Base-by-base conservation (phyloP, 2,797 vertebrate genomes). In the Phylloscopus collybita region DNA sequence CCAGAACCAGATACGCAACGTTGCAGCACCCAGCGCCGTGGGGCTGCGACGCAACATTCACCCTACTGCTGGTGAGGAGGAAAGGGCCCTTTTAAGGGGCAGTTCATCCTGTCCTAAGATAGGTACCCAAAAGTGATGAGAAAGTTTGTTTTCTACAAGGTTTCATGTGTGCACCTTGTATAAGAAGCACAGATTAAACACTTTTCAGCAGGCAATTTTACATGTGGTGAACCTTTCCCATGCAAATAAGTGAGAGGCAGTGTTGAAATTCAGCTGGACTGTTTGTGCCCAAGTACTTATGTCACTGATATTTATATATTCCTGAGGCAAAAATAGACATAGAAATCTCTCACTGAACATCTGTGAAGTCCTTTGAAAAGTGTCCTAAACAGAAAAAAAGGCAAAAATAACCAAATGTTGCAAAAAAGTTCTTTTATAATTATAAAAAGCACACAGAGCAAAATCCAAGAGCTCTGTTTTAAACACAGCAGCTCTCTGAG, bases 351-450 rank as follows among this genome's bases (percentile, higher is more conserved):
- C 34, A 47, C 20, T n/a, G 51, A 92, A 86, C 47, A 67, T 57
- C 65, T 91, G 65, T 78, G 80, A 75, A 86, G 34, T 59, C 73
- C 50, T 91, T 74, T 90, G 73, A 86, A 91, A 94, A 90, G 9
- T 78, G 62, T 56, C 30, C 34, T 51, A 73, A 84, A 65, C 26
- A 62, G 13, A 64, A 88, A 53, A 36, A 23, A 59, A 57, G 50
- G 15, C 29, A 91, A 91, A 83, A 91, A 61, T 19, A 57, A 50
- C 11, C 16, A 86, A 95, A 90, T 9, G 5, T 75, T 90, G 45
- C 26, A 75, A 80, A 84, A 78, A 76, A 71, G 5, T 8, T 32
- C 0, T 82, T 70, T 62, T 13, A 57, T 49, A 83, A 45, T 78
- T 72, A 34, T 49, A 45, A 84, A 88, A 93, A 95, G 44, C 49